Percentiles rank a stretch among this genome's conserved stretches.
Evolutionary conservation across 2,888 invertebrate species (phyloP).

Genomic region (Lordiphosa andalusiaca): DNA sequence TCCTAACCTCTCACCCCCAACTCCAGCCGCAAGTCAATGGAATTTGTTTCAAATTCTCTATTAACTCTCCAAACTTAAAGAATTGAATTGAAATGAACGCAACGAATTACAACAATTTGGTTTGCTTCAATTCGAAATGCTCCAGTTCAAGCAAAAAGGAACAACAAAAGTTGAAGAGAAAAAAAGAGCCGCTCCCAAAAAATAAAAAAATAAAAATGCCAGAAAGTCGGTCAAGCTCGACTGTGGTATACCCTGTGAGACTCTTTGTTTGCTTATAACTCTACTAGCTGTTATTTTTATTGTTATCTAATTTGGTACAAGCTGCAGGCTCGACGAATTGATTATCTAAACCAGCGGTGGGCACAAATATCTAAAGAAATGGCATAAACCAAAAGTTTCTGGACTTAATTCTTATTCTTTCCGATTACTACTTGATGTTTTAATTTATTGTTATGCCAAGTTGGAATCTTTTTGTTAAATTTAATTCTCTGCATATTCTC

Average conservation of each 20-base stretch:
- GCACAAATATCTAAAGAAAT: too few species aligned
- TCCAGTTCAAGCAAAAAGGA: slow-evolving; percentile 17
- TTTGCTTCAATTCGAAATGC: background rate
- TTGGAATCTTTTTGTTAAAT: too few species aligned
- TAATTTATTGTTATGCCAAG: too few species aligned
- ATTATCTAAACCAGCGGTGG: too few species aligned
- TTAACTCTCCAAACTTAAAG: slow-evolving; percentile 1
- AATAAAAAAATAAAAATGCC: slow-evolving; percentile 37
- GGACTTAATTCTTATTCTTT: too few species aligned
- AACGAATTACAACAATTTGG: background rate
- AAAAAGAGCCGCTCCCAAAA: slow-evolving; percentile 66
- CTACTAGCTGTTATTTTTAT: too few species aligned
- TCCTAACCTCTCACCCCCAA: background rate
- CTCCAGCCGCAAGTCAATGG: slow-evolving; percentile 5
- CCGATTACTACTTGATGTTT: too few species aligned
- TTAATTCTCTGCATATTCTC: too few species aligned
- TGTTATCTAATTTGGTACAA: too few species aligned
- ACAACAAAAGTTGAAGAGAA: slow-evolving; percentile 44
- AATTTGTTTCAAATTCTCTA: slow-evolving; percentile 22
- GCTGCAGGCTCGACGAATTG: too few species aligned
- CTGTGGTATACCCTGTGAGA: slow-evolving; percentile 4
- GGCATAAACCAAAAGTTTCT: too few species aligned
- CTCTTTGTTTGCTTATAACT: background rate
- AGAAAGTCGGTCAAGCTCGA: background rate
- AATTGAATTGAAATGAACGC: slow-evolving; percentile 1